phyloP scores from a whole-genome alignment of 2,797 vertebrate genomes.

The Chelonia mydas region DNA sequence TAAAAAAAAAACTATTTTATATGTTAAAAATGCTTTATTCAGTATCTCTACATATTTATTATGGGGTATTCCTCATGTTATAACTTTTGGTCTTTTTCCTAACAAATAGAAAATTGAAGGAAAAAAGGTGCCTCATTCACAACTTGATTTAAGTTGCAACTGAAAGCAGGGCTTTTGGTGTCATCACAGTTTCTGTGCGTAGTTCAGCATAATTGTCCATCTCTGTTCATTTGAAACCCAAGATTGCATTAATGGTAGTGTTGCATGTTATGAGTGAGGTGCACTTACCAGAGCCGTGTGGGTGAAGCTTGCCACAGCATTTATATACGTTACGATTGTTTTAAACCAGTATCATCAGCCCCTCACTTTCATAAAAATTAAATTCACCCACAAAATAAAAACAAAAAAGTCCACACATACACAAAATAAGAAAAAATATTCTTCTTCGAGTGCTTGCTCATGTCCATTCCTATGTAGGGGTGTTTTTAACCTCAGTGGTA shows the following conservation, averaged over 20 bases:
- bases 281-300: rapidly evolving
- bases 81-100: background rate
- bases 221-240: background rate
- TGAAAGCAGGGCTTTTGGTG: background rate
- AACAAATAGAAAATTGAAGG: background rate
- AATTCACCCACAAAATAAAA: background rate
- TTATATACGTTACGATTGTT: background rate
- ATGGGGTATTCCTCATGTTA: background rate
- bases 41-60: background rate
- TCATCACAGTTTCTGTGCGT: background rate
- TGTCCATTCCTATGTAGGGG: no score
- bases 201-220: rapidly evolving
- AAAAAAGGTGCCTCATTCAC: background rate
- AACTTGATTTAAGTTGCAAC: background rate
- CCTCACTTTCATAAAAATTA: background rate
- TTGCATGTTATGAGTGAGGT: background rate
- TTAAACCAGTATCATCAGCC: background rate
- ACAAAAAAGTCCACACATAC: background rate
- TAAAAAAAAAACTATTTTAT: background rate
- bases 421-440: background rate
- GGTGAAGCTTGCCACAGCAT: background rate
- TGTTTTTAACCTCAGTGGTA: no score
- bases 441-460: no score
- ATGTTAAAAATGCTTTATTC: slow-evolving; percentile 9
- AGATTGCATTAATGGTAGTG: rapidly evolving